These are phyloP conservation scores for Tetramorium parvispinum DNA, from an alignment of 1,140 invertebrate species.

Conservation along the genomic window DNA sequence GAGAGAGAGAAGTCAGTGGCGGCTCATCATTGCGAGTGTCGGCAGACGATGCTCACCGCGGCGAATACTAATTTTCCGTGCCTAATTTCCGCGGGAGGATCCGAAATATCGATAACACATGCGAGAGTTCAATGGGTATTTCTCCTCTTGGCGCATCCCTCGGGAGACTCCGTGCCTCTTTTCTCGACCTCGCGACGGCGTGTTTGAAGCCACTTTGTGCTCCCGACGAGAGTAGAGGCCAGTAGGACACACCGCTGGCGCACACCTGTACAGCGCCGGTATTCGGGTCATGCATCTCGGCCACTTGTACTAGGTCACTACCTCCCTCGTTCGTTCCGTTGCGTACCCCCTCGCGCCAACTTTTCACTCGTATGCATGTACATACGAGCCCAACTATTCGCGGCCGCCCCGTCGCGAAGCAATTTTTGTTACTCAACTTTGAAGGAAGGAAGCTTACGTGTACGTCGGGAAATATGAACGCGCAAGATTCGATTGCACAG, in stretches of 20 bases:
- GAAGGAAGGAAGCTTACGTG: too few relatives aligned
- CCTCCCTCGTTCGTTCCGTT: slow-evolving; percentile 65
- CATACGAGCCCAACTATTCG: background rate
- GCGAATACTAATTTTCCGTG: background rate
- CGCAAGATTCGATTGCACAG: background rate
- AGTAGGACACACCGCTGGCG: slow-evolving; percentile 77
- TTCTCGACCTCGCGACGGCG: slow-evolving; percentile 34
- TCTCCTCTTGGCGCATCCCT: slow-evolving; percentile 49
- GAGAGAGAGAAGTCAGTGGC: background rate
- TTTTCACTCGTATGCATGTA: background rate
- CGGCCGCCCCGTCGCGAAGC: background rate
- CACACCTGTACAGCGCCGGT: slow-evolving; percentile 80
- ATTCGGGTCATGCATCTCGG: slow-evolving; percentile 84
- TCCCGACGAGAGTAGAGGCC: slow-evolving; percentile 77
- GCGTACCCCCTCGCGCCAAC: slow-evolving; percentile 17
- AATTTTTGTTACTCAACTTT: background rate
- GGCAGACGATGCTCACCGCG: background rate
- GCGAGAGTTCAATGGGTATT: slow-evolving; percentile 63
- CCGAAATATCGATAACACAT: slow-evolving; percentile 42
- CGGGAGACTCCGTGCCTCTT: slow-evolving; percentile 60
- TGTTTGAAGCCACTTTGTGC: slow-evolving; percentile 51
- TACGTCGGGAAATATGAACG: slow-evolving; percentile 15
- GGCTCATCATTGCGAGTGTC: background rate
- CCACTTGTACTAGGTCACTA: slow-evolving; percentile 83
- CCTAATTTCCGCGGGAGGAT: slow-evolving; percentile 7